A percentile compares a stretch with the other conserved stretches of the same genome.
phyloP scores from a whole-genome alignment of 2,797 vertebrate genomes.

The Ctenochaetus hawaiiensis region DNA sequence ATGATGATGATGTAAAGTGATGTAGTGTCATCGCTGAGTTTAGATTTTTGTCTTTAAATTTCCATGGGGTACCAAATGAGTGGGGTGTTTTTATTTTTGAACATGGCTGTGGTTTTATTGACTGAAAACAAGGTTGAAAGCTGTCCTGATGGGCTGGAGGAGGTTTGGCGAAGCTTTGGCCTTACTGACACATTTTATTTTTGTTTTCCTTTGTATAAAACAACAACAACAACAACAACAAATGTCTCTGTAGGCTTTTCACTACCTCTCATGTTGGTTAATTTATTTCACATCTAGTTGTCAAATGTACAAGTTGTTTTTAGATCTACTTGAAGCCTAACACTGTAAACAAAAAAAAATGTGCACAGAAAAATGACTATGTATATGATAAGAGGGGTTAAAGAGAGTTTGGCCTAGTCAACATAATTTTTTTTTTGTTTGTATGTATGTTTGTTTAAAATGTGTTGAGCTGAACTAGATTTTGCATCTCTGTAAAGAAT shows the following conservation, averaged over 20 bases:
- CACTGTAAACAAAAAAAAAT: constrained; percentile 88
- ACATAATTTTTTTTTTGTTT: constrained; percentile 67
- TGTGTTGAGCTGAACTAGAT: constrained; percentile 86
- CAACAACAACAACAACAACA: constrained; percentile 52
- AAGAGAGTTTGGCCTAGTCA: constrained; percentile 82
- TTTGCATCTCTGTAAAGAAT: constrained; percentile 89
- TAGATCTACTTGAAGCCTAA: constrained; percentile 91
- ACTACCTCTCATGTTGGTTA: constrained; percentile 96
- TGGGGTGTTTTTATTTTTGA: constrained; percentile 19
- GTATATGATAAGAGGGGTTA: constrained; percentile 80
- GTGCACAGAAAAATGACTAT: constrained; percentile 84
- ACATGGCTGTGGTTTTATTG: constrained; percentile 64
- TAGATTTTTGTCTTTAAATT: constrained; percentile 58
- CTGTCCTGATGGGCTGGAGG: constrained; percentile 53
- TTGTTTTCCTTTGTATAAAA: constrained; percentile 55
- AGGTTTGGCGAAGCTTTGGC: constrained; percentile 75
- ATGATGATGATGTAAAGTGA: constrained; percentile 69
- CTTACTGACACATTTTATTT: constrained; percentile 71
- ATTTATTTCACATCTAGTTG: constrained; percentile 92
- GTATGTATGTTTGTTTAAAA: constrained; percentile 79
- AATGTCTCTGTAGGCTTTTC: constrained; percentile 89
- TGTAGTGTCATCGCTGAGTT: constrained; percentile 61
- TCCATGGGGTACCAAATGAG: constrained; percentile 58
- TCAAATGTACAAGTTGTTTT: constrained; percentile 84
- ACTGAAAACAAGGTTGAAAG: constrained; percentile 39